phyloP scores from a whole-genome alignment of 2,797 vertebrate species.

The Acrocephalus scirpaceus region DNA sequence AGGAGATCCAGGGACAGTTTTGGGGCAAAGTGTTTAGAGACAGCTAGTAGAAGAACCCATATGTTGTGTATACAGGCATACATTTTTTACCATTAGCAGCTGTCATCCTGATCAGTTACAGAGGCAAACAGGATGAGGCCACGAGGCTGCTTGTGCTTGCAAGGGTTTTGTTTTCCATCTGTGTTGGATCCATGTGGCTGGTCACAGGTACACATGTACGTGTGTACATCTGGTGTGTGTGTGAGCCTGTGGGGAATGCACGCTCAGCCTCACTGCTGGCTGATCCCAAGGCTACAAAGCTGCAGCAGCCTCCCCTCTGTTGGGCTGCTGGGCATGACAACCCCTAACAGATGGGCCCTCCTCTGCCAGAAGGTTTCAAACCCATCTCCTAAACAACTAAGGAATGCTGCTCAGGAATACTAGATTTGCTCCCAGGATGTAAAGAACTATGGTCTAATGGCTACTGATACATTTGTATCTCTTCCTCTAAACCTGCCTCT shows the following conservation, averaged over 20 bases:
- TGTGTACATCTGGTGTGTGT: fast-evolving
- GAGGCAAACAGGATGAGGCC: neutral
- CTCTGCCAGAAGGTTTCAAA: slow-evolving; percentile 5
- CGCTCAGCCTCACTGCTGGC: fast-evolving
- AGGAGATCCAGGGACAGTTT: neutral
- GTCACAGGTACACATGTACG: neutral
- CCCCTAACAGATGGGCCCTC: slow-evolving; percentile 16
- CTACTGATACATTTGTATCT: neutral
- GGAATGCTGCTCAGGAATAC: neutral
- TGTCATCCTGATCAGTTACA: neutral
- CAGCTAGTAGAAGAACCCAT: neutral
- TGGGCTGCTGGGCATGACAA: neutral
- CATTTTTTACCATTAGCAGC: neutral
- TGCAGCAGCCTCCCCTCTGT: neutral
- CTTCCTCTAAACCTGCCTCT: neutral
- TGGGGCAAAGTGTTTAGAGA: neutral
- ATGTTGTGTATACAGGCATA: neutral
- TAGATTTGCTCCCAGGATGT: slow-evolving; percentile 15
- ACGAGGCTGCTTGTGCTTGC: neutral
- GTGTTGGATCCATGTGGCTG: neutral
- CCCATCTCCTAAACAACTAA: neutral
- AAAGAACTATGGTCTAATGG: neutral
- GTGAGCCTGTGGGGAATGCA: neutral
- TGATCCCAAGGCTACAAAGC: fast-evolving
- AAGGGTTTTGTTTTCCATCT: neutral